Conservation (phyloP, 2,888 invertebrate genomes). For the Resseliella maxima region DNA sequence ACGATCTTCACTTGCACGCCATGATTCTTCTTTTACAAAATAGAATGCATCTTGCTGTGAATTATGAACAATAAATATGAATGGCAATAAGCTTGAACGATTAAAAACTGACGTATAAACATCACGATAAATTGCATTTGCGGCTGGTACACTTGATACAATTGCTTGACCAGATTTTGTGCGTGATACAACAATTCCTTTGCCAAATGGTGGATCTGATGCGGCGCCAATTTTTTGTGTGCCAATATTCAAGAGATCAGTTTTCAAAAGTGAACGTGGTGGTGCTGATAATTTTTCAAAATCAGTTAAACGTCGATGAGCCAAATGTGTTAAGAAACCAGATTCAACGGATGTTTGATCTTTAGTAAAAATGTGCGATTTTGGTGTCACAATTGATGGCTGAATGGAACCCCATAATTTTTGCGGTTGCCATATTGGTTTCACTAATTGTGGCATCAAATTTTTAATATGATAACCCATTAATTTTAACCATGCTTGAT, state of each 20-base stretch:
- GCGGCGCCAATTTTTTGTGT: slow-evolving; percentile 83
- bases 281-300: slow-evolving; percentile 81
- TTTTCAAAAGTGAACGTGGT: slow-evolving; percentile 82
- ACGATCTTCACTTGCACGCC: slow-evolving; percentile 89
- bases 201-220: slow-evolving; percentile 89
- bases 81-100: slow-evolving; percentile 85
- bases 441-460: slow-evolving; percentile 86
- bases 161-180: slow-evolving; percentile 83
- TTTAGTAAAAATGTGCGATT: slow-evolving; percentile 70
- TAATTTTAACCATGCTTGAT: slow-evolving; percentile 84
- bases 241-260: slow-evolving; percentile 79
- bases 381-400: slow-evolving; percentile 69
- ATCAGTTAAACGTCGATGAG: slow-evolving; percentile 81
- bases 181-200: slow-evolving; percentile 85
- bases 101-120: slow-evolving; percentile 94
- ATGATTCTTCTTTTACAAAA: slow-evolving; percentile 91
- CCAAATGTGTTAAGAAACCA: slow-evolving; percentile 84
- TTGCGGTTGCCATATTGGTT: slow-evolving; percentile 76
- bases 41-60: slow-evolving; percentile 92
- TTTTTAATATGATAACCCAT: slow-evolving; percentile 88
- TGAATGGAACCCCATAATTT: slow-evolving; percentile 68
- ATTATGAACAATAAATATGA: slow-evolving; percentile 88
- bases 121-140: slow-evolving; percentile 90
- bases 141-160: slow-evolving; percentile 87
- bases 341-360: slow-evolving; percentile 77